Evolutionary conservation across 1,140 invertebrate genomes (phyloP), one percentile per base, ranked within the genome.

Genomic region (Magallana angulata): DNA sequence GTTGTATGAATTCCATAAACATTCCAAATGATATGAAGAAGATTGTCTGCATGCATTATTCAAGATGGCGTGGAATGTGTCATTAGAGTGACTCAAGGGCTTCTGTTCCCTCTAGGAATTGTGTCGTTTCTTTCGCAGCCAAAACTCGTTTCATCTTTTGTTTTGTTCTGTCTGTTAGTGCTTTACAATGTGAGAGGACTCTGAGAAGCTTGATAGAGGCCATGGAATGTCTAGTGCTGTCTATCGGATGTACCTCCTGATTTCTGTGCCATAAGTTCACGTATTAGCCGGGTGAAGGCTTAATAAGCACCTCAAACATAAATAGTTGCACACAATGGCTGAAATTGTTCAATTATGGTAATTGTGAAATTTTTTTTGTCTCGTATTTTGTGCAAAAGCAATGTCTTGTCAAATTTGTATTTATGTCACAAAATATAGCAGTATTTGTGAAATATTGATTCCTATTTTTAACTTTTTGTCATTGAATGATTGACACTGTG

Each of bases 1-100:
- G 8, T 76, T 76, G 24, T 76, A 12, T 30, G 24, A 76, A 24
- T 76, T 76, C 68, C 68, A 76, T 76, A 36, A 76, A 76, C 68
- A 76, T 76, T 76, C 68, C 68, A 76, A 76, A 30, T 18, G 14
- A 76, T 18, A 30, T 30, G 24, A 12, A 12, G 14, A 8, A n/a
- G 18, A 71, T 30, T 71, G 68, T 8, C 18, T 24, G 68, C 68
- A 76, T 30, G 36, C 68, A 11, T 36, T 12, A 11, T 36, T 30
- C 24, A 76, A 76, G 18, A 30, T 11, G 11, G 68, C 36, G 3
- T 48, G 68, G 68, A 36, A 30, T 76, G 60, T 30, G 68, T 76
- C 18, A 30, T 11, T 2, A 30, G 11, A 36, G 24, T 30, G 9
- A 76, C 24, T 76, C 24, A 18, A 30, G 1, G 7, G 24, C 68